Evolutionary conservation across 2,888 invertebrate genomes (phyloP).

Genomic region (Parnassius apollo): DNA sequence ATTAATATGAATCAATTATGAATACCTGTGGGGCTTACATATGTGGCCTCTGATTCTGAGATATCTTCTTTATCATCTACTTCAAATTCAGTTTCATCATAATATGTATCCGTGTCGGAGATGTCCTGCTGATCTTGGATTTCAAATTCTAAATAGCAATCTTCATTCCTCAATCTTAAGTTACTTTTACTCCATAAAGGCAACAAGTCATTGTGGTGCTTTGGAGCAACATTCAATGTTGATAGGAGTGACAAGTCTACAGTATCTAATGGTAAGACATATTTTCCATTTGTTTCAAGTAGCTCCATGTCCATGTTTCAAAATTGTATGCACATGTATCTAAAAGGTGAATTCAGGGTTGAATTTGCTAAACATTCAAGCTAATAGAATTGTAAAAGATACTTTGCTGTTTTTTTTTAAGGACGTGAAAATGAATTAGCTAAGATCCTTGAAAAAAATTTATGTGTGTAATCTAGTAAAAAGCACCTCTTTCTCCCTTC

Average conservation of each 20-base stretch:
- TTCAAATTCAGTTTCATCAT: constrained; percentile 1
- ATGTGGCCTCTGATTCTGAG: background rate
- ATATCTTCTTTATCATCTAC: background rate
- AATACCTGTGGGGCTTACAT: background rate
- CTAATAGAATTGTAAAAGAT: no score
- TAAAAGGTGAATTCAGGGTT: background rate
- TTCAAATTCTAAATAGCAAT: constrained; percentile 10
- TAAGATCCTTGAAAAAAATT: no score
- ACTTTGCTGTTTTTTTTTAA: no score
- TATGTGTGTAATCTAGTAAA: no score
- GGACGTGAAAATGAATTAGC: no score
- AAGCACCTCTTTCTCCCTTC: no score
- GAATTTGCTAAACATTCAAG: no score
- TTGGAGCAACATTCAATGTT: background rate
- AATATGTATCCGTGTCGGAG: background rate
- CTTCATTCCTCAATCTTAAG: constrained; percentile 2
- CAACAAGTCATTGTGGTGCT: background rate
- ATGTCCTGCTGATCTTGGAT: background rate
- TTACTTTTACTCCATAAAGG: constrained; percentile 5
- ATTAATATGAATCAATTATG: no score
- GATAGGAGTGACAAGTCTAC: background rate
- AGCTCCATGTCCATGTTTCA: background rate
- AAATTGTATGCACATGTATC: background rate
- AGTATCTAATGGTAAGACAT: background rate
- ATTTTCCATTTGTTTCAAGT: background rate